These are phyloP conservation scores for Mystacornis crossleyi DNA, from an alignment of 2,113 vertebrate species.

Conservation along the genomic window DNA sequence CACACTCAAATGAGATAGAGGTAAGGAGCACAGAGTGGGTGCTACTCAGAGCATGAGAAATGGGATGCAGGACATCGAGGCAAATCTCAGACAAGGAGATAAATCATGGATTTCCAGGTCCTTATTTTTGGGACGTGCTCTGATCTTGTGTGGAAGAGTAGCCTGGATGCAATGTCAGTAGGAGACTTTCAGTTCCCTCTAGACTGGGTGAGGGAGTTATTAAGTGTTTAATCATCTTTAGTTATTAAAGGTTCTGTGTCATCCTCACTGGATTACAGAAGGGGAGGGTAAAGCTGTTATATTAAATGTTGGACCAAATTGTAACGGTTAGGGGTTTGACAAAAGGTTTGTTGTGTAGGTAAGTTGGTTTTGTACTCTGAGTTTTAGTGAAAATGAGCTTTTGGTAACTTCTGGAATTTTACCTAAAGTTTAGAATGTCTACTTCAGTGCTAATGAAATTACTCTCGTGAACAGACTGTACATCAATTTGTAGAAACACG, in stretches of 20 bases:
- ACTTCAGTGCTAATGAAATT: background rate
- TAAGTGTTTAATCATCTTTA: constrained; percentile 21
- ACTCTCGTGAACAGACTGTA: background rate
- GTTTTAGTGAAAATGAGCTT: background rate
- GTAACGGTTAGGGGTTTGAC: background rate
- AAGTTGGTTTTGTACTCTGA: background rate
- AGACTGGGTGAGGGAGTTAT: background rate
- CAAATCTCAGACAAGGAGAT: background rate
- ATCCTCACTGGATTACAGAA: background rate
- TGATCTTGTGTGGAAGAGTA: background rate
- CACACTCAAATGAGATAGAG: constrained; percentile 81
- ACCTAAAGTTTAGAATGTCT: background rate
- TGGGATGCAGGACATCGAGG: background rate
- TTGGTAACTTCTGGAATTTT: background rate
- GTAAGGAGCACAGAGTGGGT: constrained; percentile 56
- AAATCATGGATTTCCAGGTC: background rate
- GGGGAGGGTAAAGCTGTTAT: background rate
- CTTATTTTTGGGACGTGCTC: background rate
- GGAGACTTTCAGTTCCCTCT: background rate
- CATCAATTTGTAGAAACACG: background rate
- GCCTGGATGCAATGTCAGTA: background rate
- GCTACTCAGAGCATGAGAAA: background rate
- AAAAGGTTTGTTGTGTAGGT: background rate
- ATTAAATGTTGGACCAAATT: background rate
- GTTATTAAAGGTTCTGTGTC: background rate